Percentiles rank a stretch among this genome's conserved stretches.
phyloP scores from a whole-genome alignment of 1,140 invertebrate species.

The Micrasema longulum region DNA sequence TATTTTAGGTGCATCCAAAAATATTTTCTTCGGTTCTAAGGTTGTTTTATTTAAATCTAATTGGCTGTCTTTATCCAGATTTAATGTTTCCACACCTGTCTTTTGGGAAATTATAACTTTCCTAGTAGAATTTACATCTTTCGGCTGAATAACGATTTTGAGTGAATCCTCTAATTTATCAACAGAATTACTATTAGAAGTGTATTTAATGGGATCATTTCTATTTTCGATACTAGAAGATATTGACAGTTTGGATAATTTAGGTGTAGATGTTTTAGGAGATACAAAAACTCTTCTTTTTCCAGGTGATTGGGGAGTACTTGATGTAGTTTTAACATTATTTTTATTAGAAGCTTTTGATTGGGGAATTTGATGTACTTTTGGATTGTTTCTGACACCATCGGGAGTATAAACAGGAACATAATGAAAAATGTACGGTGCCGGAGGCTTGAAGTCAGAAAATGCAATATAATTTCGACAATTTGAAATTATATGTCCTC shows the following conservation, averaged over 20 bases:
- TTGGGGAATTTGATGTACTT: not conserved
- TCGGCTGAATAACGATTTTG: not conserved
- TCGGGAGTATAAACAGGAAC: constrained; percentile 42
- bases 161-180: not conserved
- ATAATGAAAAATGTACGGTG: constrained; percentile 40
- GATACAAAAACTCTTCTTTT: constrained; percentile 2
- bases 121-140: not conserved
- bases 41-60: no score
- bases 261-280: not conserved
- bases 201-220: not conserved
- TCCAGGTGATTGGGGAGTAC: constrained; percentile 10
- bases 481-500: constrained; percentile 41
- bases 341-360: not conserved
- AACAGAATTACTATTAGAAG: not conserved
- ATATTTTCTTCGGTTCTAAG: no score
- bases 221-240: not conserved
- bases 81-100: no score
- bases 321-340: not conserved
- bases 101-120: constrained; percentile 13
- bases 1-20: not conserved
- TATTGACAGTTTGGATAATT: not conserved
- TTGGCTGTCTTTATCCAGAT: no score
- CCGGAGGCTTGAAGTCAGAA: constrained; percentile 31
- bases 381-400: constrained; percentile 30
- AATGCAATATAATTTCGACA: constrained; percentile 40